phyloP scores from a whole-genome alignment of 1,140 invertebrate genomes.

The Macrotrachela quadricornifera region DNA sequence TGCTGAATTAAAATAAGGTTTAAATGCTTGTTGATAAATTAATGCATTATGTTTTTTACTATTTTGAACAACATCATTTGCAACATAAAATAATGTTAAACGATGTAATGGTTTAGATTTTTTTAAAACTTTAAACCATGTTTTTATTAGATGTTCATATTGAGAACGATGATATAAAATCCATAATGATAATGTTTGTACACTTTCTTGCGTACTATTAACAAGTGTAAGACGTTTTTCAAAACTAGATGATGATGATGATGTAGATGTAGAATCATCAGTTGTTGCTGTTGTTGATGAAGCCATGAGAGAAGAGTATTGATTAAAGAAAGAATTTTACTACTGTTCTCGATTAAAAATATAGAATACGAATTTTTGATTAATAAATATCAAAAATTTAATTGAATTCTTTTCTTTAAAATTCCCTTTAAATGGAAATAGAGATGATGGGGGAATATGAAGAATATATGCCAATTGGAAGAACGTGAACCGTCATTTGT shows the following conservation, averaged over 20 bases:
- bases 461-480: too few species aligned
- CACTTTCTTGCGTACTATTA: conserved; percentile 1
- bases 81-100: conserved; percentile 69
- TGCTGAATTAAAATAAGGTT: conserved; percentile 63
- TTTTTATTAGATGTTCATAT: not conserved
- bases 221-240: not conserved
- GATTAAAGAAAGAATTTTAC: too few species aligned
- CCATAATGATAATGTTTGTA: conserved; percentile 4
- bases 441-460: too few species aligned
- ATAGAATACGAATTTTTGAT: too few species aligned
- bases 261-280: conserved; percentile 1
- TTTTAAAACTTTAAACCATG: not conserved
- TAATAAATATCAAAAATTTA: too few species aligned
- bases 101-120: conserved; percentile 42
- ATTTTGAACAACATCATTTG: conserved; percentile 85
- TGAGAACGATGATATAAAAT: conserved; percentile 3
- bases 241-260: not conserved
- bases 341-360: too few species aligned
- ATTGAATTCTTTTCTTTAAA: too few species aligned
- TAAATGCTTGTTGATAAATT: conserved; percentile 50
- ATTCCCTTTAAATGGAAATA: too few species aligned
- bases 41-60: conserved; percentile 58
- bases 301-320: not conserved
- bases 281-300: not conserved
- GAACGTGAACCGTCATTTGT: too few species aligned